phyloP scores from a whole-genome alignment of 1,140 invertebrate species.

The Drosophila nigromelanica region DNA sequence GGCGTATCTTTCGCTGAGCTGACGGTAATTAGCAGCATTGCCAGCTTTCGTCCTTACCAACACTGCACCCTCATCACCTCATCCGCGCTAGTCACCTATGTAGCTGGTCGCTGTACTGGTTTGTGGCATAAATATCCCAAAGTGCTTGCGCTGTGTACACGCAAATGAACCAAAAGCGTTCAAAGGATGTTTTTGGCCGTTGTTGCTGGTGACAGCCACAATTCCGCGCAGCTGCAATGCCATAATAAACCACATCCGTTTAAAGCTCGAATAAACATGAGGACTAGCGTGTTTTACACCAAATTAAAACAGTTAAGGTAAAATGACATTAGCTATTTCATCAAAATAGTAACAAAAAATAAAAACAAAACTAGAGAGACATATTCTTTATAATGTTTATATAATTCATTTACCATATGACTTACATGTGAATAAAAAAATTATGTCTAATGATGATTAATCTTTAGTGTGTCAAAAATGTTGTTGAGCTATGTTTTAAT shows the following conservation, averaged over 20 bases:
- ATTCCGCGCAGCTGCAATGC: constrained; percentile 13
- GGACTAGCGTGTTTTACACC: constrained; percentile 2
- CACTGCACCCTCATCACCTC: background rate
- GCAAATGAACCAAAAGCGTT: constrained; percentile 68
- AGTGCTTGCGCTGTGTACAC: constrained; percentile 21
- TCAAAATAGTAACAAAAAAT: too few species aligned
- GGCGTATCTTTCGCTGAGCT: constrained; percentile 37
- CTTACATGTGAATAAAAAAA: too few species aligned
- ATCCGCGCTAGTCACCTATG: constrained; percentile 1
- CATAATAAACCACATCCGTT: constrained; percentile 40
- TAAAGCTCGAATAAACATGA: constrained; percentile 12
- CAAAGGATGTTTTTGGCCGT: constrained; percentile 42
- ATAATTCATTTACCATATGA: too few species aligned
- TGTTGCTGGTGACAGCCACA: constrained; percentile 19
- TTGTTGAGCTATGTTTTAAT: background rate
- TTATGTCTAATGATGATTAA: too few species aligned
- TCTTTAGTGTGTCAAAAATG: too few species aligned
- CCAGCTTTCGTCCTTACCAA: background rate
- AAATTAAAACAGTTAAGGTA: background rate
- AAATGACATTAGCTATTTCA: constrained; percentile 9
- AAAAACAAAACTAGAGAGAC: too few species aligned
- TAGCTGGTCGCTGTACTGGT: constrained; percentile 17
- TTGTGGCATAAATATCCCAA: constrained; percentile 36
- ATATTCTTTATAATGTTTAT: too few species aligned
- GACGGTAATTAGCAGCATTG: constrained; percentile 61